A percentile compares a stretch with the other conserved stretches of the same genome.
Evolutionary conservation across 2,797 vertebrate species (phyloP).

Genomic region (Myripristis jacobus): DNA sequence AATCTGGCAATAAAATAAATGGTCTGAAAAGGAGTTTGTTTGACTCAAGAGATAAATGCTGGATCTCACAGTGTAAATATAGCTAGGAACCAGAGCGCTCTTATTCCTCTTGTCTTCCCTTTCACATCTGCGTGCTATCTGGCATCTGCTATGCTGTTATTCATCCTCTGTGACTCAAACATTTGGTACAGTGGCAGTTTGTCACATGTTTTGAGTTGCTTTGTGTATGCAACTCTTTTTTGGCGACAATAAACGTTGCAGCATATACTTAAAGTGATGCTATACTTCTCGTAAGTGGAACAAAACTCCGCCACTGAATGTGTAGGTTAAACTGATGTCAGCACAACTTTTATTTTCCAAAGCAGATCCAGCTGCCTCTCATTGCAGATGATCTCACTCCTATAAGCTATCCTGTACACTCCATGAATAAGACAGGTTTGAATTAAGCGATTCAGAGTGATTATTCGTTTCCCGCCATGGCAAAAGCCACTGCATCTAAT

Average conservation of each 20-base stretch:
- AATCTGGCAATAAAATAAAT: constrained; percentile 9
- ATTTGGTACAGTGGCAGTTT: constrained; percentile 14
- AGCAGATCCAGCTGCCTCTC: constrained; percentile 50
- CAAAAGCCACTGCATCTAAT: constrained; percentile 20
- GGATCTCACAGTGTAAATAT: constrained; percentile 8
- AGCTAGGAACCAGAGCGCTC: neutral
- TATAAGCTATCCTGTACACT: constrained; percentile 31
- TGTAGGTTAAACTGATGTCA: constrained; percentile 36
- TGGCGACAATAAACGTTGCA: constrained; percentile 8
- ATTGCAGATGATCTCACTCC: constrained; percentile 64
- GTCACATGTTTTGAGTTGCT: constrained; percentile 44
- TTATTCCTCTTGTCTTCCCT: constrained; percentile 16
- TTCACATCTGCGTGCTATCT: constrained; percentile 25
- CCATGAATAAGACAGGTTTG: constrained; percentile 68
- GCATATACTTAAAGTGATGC: neutral
- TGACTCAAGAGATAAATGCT: constrained; percentile 24
- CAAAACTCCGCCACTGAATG: constrained; percentile 13
- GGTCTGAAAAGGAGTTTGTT: neutral
- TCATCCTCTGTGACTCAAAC: constrained; percentile 12
- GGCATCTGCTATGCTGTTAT: constrained; percentile 19
- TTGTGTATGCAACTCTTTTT: constrained; percentile 12
- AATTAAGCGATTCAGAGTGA: constrained; percentile 60
- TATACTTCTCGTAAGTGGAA: neutral
- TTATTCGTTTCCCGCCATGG: constrained; percentile 62
- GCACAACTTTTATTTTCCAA: constrained; percentile 38